phyloP scores from a whole-genome alignment of 2,888 invertebrate species.

The Pandemis corylana region DNA sequence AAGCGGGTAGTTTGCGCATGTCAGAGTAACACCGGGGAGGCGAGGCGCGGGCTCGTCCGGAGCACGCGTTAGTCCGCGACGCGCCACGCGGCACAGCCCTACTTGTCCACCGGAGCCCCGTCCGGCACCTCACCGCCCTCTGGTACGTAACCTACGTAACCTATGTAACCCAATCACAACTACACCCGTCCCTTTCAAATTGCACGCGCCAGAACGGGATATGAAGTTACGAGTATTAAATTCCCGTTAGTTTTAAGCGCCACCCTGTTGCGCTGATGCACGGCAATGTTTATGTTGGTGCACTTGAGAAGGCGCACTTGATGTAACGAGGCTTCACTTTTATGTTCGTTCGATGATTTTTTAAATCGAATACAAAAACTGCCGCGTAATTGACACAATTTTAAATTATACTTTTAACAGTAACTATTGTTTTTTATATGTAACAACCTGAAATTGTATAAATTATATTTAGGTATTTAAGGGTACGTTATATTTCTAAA shows the following conservation, averaged over 20 bases:
- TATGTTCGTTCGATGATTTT: not conserved
- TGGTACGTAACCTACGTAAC: slow-evolving; percentile 36
- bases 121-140: slow-evolving; percentile 18
- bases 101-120: slow-evolving; percentile 16
- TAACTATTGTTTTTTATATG: not conserved
- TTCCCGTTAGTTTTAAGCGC: slow-evolving; percentile 33
- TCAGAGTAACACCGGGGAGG: slow-evolving; percentile 21
- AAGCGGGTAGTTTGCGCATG: slow-evolving; percentile 39
- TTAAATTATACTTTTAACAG: not conserved
- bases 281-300: slow-evolving; percentile 32
- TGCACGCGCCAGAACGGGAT: not conserved
- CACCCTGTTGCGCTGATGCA: slow-evolving; percentile 40
- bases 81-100: slow-evolving; percentile 32
- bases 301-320: slow-evolving; percentile 33
- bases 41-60: slow-evolving; percentile 21
- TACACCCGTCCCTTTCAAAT: not conserved
- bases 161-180: slow-evolving; percentile 1
- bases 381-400: not conserved
- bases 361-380: not conserved
- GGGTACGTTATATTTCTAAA: not conserved
- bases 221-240: slow-evolving; percentile 1
- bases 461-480: not conserved
- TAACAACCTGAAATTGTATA: not conserved
- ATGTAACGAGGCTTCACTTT: slow-evolving; percentile 16
- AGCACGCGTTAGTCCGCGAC: slow-evolving; percentile 40